Evolutionary conservation across 2,113 vertebrate genomes (phyloP), one percentile per base, ranked within the genome.

Genomic region (Cariama cristata): DNA sequence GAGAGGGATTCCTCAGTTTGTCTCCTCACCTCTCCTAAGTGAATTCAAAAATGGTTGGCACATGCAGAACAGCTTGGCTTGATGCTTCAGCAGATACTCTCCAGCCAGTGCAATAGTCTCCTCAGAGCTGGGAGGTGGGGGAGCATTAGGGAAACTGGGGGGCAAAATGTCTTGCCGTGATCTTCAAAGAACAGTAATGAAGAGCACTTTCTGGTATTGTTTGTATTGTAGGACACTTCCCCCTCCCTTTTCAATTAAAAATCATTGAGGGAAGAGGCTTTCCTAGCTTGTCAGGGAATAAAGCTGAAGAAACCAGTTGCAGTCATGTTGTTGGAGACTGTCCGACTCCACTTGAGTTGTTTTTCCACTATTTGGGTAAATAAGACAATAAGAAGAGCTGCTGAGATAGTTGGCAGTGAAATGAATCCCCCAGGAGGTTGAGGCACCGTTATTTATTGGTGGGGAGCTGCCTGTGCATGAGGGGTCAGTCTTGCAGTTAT

Each of bases 281-380:
- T 15, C 35, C 49, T 59, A 59, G 62, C 79, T 84, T 23, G 11
- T 24, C 45, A 67, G 90, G 71, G 72, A 66, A 32, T 22, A 79
- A 79, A 94, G 87, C 84, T 53, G 86, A 88, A 91, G 59, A 58
- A 92, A 38, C 38, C 47, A 68, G 72, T 80, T 91, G 74, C 69
- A 56, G 86, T 91, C 58, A 4, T 40, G 62, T 74, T 91, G 74
- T 42, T 96, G 79, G 63, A 97, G 71, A 68, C 28, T 4, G 26
- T 59, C 67, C 3, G 66, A 50, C 71, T 90, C 68, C 66, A 59
- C 84, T 92, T 59, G 62, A 94, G 79, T 92, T 97, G 87, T 96
- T 97, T 97, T 95, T 67, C 92, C 69, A 56, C 79, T 87, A 6
- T 86, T 91, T 94, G 96, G 71, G 91, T 97, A 96, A 97, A 98